Evolutionary conservation across 2,888 invertebrate species (phyloP), one percentile per base, ranked within the genome.

Genomic region (Tyria jacobaeae): DNA sequence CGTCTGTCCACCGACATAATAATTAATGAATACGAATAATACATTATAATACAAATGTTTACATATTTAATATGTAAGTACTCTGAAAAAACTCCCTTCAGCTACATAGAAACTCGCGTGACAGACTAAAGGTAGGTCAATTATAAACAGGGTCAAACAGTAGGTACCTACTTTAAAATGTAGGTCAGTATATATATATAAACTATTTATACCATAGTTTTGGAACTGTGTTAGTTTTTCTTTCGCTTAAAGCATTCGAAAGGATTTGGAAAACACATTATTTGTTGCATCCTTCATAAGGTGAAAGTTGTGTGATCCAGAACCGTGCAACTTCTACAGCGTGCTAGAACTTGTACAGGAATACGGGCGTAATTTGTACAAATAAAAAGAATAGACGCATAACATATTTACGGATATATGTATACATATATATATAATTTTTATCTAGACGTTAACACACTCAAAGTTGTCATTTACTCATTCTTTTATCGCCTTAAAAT

Each of bases 401-500:
- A 41, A 21, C 10, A 21, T 44, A 44, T 44, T 44, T 44, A 4
- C 21, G 17, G 44, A 21, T 50, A 17, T 50, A 4, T 15, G 25
- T 27, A 39, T n/a, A n/a, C n/a, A n/a, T n/a, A n/a, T n/a, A n/a
- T n/a, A n/a, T n/a, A n/a, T n/a, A n/a, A n/a, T n/a, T n/a, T 41
- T 41, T 54, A 41, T 41, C 53, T 27, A 39, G 41, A 54, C 17
- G 17, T 50, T 50, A 31, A 4, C 6, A 35, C 31, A 44, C 27
- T 44, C n/a, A 27, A 31, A 50, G 37, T 37, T 56, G 14, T 49
- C 27, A 49, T 57, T 54, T 60, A 24, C 34, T 37, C 10, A 31
- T 24, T 17, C 12, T 27, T 41, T 54, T 60, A 54, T 70, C 57
- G 55, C 35, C 44, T 34, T 58, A 24, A 54, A 49, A 41, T 63